A percentile compares a stretch with the other conserved stretches of the same genome.
Evolutionary conservation across 1,140 invertebrate genomes (phyloP).

Genomic region (Choristoneura fumiferana): DNA sequence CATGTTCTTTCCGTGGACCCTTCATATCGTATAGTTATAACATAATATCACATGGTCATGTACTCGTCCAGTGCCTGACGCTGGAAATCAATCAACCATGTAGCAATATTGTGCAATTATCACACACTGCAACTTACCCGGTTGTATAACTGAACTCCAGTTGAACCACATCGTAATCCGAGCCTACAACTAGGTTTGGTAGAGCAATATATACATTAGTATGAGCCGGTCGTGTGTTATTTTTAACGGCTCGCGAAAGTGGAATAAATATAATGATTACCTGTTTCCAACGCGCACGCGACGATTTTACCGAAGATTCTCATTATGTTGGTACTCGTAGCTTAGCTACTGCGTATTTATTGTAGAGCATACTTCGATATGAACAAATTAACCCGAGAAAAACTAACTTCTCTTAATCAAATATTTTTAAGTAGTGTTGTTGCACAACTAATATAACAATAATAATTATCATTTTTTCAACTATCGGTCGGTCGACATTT

Average conservation of each 20-base stretch:
- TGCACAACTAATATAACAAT: too few species aligned
- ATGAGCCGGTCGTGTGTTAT: slow-evolving; percentile 17
- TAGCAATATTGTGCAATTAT: slow-evolving; percentile 10
- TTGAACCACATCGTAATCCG: slow-evolving; percentile 10
- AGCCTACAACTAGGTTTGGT: not conserved
- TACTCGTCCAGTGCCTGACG: not conserved
- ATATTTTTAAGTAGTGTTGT: too few species aligned
- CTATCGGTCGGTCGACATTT: too few species aligned
- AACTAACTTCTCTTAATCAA: too few species aligned
- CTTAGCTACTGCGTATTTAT: too few species aligned
- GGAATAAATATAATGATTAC: slow-evolving; percentile 27
- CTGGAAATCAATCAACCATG: slow-evolving; percentile 26
- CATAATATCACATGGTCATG: slow-evolving; percentile 12
- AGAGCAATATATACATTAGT: slow-evolving; percentile 2
- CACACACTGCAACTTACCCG: not conserved
- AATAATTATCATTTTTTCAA: too few species aligned
- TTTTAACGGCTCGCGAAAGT: slow-evolving; percentile 11
- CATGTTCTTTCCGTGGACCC: too few species aligned
- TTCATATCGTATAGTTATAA: too few species aligned
- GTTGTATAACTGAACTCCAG: slow-evolving; percentile 7
- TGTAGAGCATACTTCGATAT: too few species aligned
- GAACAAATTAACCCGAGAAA: too few species aligned
- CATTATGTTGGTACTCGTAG: slow-evolving; percentile 22
- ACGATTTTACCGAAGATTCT: slow-evolving; percentile 16
- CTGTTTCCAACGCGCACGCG: slow-evolving; percentile 25